A percentile compares a stretch with the other conserved stretches of the same genome.
Conservation (phyloP, 1,140 invertebrate genomes). For the Drosophila mojavensis region DNA sequence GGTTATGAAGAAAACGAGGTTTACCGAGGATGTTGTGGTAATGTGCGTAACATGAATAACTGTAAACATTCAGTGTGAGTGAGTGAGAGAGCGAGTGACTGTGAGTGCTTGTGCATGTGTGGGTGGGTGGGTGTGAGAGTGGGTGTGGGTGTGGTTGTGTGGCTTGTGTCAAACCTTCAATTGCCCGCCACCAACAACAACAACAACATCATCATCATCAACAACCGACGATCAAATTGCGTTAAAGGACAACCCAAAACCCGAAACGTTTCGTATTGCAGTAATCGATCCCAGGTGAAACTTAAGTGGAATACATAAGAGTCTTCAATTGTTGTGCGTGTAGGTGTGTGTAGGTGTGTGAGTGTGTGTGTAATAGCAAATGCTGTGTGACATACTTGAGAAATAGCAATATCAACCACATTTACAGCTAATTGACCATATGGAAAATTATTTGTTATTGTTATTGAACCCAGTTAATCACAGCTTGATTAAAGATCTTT, state of each 20-base stretch:
- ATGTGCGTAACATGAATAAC: slow-evolving; percentile 9
- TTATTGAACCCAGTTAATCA: too few relatives aligned
- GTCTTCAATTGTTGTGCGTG: slow-evolving; percentile 3
- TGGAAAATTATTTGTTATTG: too few relatives aligned
- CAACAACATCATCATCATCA: slow-evolving; percentile 4
- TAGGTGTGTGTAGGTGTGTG: too few relatives aligned
- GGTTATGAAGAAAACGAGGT: background rate
- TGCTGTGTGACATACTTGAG: slow-evolving; percentile 4
- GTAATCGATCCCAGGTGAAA: slow-evolving; percentile 27
- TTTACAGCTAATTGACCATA: too few relatives aligned
- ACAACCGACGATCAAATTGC: background rate
- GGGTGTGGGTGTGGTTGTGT: slow-evolving; percentile 14
- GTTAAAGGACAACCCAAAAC: slow-evolving; percentile 17
- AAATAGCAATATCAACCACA: too few relatives aligned
- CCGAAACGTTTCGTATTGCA: slow-evolving; percentile 1
- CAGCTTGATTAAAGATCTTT: too few relatives aligned
- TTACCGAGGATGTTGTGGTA: slow-evolving; percentile 33
- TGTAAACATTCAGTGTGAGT: slow-evolving; percentile 14
- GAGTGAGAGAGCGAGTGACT: background rate
- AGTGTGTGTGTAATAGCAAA: slow-evolving; percentile 20
- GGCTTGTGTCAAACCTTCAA: slow-evolving; percentile 75
- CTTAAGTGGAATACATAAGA: slow-evolving; percentile 24
- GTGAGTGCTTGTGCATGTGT: background rate
- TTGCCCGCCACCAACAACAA: slow-evolving; percentile 71
- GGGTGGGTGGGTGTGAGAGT: background rate